A percentile compares a stretch with the other conserved stretches of the same genome.
Evolutionary conservation across 2,888 invertebrate species (phyloP).

Genomic region (Ypsolopha scabrella): DNA sequence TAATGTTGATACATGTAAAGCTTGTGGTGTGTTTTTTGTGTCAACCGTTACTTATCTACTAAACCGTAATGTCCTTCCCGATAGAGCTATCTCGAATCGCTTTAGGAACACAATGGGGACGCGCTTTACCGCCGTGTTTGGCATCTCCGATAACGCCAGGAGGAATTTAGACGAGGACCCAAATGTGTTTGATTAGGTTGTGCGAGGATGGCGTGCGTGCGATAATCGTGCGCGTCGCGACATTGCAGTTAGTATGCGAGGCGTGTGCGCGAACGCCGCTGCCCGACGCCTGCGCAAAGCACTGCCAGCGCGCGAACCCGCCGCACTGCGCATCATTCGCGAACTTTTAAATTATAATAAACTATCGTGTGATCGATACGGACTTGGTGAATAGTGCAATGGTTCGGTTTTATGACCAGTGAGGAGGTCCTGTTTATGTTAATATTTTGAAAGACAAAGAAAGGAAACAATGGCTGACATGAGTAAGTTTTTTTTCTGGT

Average conservation of each 20-base stretch:
- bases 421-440: neutral
- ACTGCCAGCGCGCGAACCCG: slow-evolving; percentile 21
- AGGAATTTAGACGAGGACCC: slow-evolving; percentile 44
- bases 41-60: slow-evolving; percentile 24
- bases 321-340: slow-evolving; percentile 13
- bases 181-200: slow-evolving; percentile 52
- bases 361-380: neutral
- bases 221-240: slow-evolving; percentile 46
- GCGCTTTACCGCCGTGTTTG: slow-evolving; percentile 43
- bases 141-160: slow-evolving; percentile 36
- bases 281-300: slow-evolving; percentile 45
- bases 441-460: neutral
- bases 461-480: slow-evolving; percentile 25
- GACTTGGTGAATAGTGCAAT: neutral
- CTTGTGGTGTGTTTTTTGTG: no score
- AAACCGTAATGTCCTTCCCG: slow-evolving; percentile 30
- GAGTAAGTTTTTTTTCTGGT: slow-evolving; percentile 19
- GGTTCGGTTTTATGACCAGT: neutral
- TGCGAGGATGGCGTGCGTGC: slow-evolving; percentile 36
- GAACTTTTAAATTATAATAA: neutral
- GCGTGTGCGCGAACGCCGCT: slow-evolving; percentile 51
- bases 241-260: slow-evolving; percentile 59
- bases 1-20: no score
- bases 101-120: slow-evolving; percentile 37
- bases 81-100: slow-evolving; percentile 37